These are phyloP conservation scores for Rhinoptilus africanus DNA, from an alignment of 2,113 vertebrate genomes.

Conservation along the genomic window DNA sequence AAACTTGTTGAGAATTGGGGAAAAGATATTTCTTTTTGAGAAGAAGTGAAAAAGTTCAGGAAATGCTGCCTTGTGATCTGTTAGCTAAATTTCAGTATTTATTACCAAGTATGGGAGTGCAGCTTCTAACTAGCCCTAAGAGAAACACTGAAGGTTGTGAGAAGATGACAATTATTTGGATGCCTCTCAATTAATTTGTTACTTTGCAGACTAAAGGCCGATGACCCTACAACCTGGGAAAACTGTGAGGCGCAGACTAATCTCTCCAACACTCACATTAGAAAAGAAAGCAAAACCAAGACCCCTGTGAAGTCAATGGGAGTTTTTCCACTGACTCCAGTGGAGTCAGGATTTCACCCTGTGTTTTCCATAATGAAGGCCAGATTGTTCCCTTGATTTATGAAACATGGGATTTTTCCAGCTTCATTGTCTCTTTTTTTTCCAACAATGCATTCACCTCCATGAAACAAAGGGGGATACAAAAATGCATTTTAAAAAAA, in stretches of 20 bases:
- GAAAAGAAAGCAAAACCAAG: neutral
- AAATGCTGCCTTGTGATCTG: neutral
- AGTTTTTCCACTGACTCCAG: neutral
- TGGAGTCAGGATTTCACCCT: neutral
- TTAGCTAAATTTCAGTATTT: neutral
- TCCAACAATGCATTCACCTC: neutral
- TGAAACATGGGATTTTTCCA: neutral
- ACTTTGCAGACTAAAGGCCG: neutral
- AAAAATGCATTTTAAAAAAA: neutral
- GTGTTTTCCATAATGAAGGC: neutral
- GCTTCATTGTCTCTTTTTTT: neutral
- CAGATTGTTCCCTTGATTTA: neutral
- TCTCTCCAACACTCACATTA: neutral
- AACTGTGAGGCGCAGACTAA: fast-evolving
- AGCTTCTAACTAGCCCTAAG: neutral
- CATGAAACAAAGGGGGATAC: neutral
- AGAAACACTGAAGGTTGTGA: neutral
- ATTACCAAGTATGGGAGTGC: neutral
- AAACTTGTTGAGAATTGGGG: neutral
- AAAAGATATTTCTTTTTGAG: neutral
- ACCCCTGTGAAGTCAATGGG: neutral
- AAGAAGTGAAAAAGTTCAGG: neutral
- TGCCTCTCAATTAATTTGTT: neutral
- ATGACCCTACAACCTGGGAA: neutral
- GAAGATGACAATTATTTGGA: neutral